Base-by-base conservation (phyloP, 1,140 invertebrate genomes). In the Medauroidea extradentata region DNA sequence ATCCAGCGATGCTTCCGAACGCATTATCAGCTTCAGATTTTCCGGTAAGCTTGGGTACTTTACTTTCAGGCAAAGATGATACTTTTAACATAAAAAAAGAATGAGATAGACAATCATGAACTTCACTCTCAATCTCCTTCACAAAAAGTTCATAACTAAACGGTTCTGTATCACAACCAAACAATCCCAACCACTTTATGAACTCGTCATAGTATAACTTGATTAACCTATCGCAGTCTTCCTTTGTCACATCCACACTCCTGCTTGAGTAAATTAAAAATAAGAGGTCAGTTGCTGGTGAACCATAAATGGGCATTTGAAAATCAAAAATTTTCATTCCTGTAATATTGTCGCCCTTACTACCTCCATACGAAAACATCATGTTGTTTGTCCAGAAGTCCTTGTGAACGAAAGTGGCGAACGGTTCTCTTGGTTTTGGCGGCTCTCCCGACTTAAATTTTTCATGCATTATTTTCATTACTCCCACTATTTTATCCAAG, bases 311-410 rank as follows among this genome's bases (percentile, higher is more conserved):
- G 1, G 52, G 34, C 1, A 8, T 39, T 42, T 53, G 52, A 39
- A 53, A 53, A 18, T 53, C 52, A 18, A 53, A 19, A 21, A 53
- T 39, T 42, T 53, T 53, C n/a, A 53, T 21, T n/a, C 25, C 18
- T 16, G 29, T 14, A 18, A 38, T 27, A 19, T 0, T 14, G 2
- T 5, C 21, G 7, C 29, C 21, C 7, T 18, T 19, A 44, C 41
- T 14, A 14, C 23, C 13, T 44, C 16, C 1, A 42, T 53, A 53
- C 1, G 14, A 7, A 53, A 53, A 53, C 24, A n/a, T n/a, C n/a
- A n/a, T n/a, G n/a, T n/a, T n/a, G n/a, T n/a, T n/a, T n/a, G n/a
- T n/a, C n/a, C n/a, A n/a, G n/a, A n/a, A n/a, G n/a, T n/a, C n/a
- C n/a, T n/a, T n/a, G n/a, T n/a, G n/a, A n/a, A n/a, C n/a, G n/a